Evolutionary conservation across 2,797 vertebrate genomes (phyloP), one percentile per base, ranked within the genome.

Genomic region (Myoxocephalus aenaeus): DNA sequence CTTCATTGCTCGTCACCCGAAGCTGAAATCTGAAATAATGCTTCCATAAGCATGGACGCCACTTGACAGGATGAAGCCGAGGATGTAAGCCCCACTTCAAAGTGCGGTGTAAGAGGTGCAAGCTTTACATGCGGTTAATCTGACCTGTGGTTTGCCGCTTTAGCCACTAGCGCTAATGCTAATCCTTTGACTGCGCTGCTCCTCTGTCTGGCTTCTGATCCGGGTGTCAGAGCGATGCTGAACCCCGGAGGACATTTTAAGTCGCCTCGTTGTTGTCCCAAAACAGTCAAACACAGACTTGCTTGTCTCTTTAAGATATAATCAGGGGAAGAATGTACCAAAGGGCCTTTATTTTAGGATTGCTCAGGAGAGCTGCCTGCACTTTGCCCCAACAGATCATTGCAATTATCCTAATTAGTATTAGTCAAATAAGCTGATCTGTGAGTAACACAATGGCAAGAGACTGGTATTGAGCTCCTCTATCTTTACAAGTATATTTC

Each of bases 121-220:
- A 73, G 84, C 82, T 90, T 88, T 90, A 91, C 89, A 87, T 91
- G 86, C 64, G 44, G 83, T 27, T 91, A 90, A 93, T 92, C 92
- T 90, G 90, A 92, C 90, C 90, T 90, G 85, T 88, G 91, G 90
- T 84, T 27, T 88, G 81, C 53, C 34, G 70, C 83, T 86, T 88
- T 51, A 89, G 87, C 89, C 86, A 87, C 83, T 67, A 79, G 88
- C 87, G 86, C 82, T 59, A 77, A 86, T 87, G 84, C 70, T 92
- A 90, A 92, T 92, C 92, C 92, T 77, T 53, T 48, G 15, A 85
- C 85, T 90, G 79, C 61, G 65, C 62, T 51, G 75, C 82, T 76
- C 74, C 7, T 78, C 82, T 61, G 50, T 78, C 81, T 34, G 18
- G 56, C 77, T 72, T 58, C 72, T 2, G 20, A 89, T 79, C 78